Base-by-base conservation (phyloP, 2,113 vertebrate species). In the Sterrhoptilus dennistouni region DNA sequence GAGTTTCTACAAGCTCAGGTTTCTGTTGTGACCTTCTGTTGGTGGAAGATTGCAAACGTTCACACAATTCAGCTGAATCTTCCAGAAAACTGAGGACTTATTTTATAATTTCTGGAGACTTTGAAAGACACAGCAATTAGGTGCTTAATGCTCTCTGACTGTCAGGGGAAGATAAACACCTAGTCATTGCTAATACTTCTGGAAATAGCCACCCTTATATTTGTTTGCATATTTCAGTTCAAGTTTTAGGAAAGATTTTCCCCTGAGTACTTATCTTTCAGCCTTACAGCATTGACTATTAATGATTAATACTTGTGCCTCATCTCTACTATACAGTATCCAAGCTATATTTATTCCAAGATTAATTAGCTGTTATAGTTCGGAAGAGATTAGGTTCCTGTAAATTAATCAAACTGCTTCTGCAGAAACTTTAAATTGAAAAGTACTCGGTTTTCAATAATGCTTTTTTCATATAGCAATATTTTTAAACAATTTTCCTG, bases 291-390 rank as follows among this genome's bases (percentile, higher is more conserved):
- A 78, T 2, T 76, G 68, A 90, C 61, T 93, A 69, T 95, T 95
- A 95, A 91, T 95, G 95, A 97, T 97, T 94, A 94, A 93, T 87
- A 96, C 80, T 20, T 64, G 28, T 89, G 40, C 49, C 36, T 91
- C 85, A 64, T 87, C 78, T 91, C 65, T 87, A 36, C 49, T 72
- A 44, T 38, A 66, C 21, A 86, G 31, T 72, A 57, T 64, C 72
- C 31, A 53, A 60, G 53, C 65, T 93, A 90, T 95, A 85, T 85
- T 94, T 94, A 91, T 85, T 95, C 78, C 74, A 68, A 83, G 74
- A 95, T 79, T 95, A 91, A 94, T 96, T 94, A 87, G 78, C 27
- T 90, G 28, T 87, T 79, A 85, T 28, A 82, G 31, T 65, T 65
- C 82, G 61, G 88, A 82, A 45, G 35, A 82, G 82, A 93, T 76